phyloP scores from a whole-genome alignment of 2,113 vertebrate species.

The Ursus arctos region DNA sequence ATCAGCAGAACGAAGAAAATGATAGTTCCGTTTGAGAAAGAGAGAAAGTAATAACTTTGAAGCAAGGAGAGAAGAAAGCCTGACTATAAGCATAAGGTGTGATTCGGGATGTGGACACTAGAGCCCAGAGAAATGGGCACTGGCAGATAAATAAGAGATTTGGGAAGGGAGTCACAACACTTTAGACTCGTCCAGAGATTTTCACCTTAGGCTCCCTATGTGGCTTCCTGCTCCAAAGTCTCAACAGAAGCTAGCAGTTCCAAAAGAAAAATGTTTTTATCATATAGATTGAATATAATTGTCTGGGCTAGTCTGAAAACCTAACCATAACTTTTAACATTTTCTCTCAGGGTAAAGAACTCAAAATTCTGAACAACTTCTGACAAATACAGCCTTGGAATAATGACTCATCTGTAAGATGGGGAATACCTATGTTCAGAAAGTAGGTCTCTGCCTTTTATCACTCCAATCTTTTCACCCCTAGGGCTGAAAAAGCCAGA shows the following conservation, averaged over 20 bases:
- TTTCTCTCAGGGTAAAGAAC: conserved; percentile 37
- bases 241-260: not conserved
- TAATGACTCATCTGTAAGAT: conserved; percentile 54
- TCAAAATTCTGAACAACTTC: conserved; percentile 45
- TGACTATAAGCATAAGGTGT: not conserved
- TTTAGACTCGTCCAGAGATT: fast-evolving
- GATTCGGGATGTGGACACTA: not conserved
- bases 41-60: not conserved
- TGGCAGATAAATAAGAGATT: not conserved
- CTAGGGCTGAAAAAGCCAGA: conserved; percentile 42
- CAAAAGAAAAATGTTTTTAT: not conserved
- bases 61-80: not conserved
- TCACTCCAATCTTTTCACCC: conserved; percentile 55
- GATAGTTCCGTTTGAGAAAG: not conserved
- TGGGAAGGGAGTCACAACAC: not conserved
- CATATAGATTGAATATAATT: not conserved
- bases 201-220: not conserved
- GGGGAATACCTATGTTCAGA: conserved; percentile 45
- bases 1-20: conserved; percentile 5
- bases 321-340: conserved; percentile 20
- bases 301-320: not conserved
- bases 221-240: not conserved
- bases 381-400: conserved; percentile 27
- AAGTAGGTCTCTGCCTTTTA: conserved; percentile 64
- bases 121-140: not conserved